Conservation (phyloP, 2,888 invertebrate genomes). For the Oeneis ivallda region DNA sequence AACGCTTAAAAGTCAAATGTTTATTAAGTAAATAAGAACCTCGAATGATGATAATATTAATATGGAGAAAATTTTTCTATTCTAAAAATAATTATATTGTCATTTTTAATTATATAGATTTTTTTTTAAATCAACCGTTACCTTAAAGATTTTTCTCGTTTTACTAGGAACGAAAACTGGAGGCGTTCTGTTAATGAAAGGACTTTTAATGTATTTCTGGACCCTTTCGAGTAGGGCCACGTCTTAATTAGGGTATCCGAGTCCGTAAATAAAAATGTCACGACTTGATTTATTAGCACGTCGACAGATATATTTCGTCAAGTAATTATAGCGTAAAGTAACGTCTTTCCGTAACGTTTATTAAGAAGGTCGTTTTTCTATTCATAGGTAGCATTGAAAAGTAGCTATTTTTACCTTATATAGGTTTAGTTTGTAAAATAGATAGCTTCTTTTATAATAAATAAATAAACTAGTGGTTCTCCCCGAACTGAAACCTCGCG, state of each 20-base stretch:
- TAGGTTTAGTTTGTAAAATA: too few relatives aligned
- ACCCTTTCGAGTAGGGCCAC: constrained; percentile 57
- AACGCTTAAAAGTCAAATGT: too few relatives aligned
- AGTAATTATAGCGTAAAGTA: constrained; percentile 34
- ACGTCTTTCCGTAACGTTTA: constrained; percentile 22
- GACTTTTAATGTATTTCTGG: constrained; percentile 56
- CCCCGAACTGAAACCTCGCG: too few relatives aligned
- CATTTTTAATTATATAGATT: neutral
- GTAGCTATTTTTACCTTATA: neutral
- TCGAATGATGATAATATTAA: too few relatives aligned
- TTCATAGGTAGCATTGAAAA: neutral
- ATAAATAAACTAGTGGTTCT: too few relatives aligned
- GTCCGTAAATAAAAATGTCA: constrained; percentile 47
- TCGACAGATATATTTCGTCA: constrained; percentile 36
- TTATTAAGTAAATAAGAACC: too few relatives aligned
- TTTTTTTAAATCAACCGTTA: constrained; percentile 2
- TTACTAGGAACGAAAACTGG: constrained; percentile 31
- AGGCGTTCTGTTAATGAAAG: constrained; percentile 53
- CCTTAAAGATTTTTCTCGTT: constrained; percentile 33
- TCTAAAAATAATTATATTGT: too few relatives aligned
- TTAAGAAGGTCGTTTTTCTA: constrained; percentile 8
- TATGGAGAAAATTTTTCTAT: too few relatives aligned
- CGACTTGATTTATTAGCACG: constrained; percentile 42
- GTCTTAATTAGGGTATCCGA: constrained; percentile 56
- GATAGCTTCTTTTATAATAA: too few relatives aligned